Base-by-base conservation (phyloP, 2,797 vertebrate species). In the Psittacula derbiana region DNA sequence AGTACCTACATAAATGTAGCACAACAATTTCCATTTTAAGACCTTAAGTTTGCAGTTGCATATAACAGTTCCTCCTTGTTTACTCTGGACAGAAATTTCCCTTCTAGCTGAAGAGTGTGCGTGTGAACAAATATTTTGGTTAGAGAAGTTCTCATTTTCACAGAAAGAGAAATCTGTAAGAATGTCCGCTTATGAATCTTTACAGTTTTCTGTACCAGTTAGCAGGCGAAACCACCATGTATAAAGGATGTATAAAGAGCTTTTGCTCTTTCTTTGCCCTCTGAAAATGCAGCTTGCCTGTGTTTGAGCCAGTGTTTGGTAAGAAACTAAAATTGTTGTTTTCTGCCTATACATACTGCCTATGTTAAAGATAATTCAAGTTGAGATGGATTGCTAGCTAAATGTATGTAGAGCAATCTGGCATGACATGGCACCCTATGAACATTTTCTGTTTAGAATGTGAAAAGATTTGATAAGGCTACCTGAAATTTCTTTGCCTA, bases 391-490 rank as follows among this genome's bases (percentile, higher is more conserved):
- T 79, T 60, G 16, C 12, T 60, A 36, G 10, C 16, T 46, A 24
- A 47, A 38, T 38, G 3, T 25, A 13, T 25, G 4, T 38, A 23
- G 23, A 44, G 18, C n/a, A 27, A 5, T n/a, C 31, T 75, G 18
- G 14, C 0, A 3, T 52, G 55, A 30, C 12, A 25, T 31, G 46
- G 18, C 23, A 31, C 1, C 2, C 25, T 46, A 16, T 8, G 8
- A 50, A 15, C 1, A 9, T 53, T 86, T 70, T 90, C 12, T 64
- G 11, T 66, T 71, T 38, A 27, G 20, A 1, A 1, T 46, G 20
- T 47, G 16, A 47, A 81, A 61, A 79, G 36, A 8, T 50, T 66
- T 72, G 18, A 5, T 53, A 44, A 38, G 21, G 4, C 33, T 70
- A 12, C 30, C 12, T 71, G 46, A 24, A 82, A 44, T 44, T 75